A percentile compares a stretch with the other conserved stretches of the same genome.
Evolutionary conservation across 2,888 invertebrate genomes (phyloP).

Genomic region (Drosophila hamatofila): DNA sequence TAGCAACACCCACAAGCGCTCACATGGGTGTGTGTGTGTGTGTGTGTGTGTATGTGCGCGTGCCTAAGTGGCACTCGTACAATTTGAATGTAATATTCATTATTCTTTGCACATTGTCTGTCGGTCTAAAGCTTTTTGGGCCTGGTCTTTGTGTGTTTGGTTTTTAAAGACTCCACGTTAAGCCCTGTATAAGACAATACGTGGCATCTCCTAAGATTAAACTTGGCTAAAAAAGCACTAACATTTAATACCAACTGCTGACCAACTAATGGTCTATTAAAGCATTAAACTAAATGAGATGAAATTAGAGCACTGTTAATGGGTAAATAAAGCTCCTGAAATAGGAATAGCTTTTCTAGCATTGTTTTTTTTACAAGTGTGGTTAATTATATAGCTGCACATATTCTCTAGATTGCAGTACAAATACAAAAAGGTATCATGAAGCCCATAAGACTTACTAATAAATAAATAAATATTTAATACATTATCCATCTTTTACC

Average conservation of each 20-base stretch:
- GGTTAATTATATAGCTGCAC: too few species aligned
- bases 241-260: conserved; percentile 4
- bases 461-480: too few species aligned
- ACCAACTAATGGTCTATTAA: conserved; percentile 25
- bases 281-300: neutral
- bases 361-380: too few species aligned
- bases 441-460: too few species aligned
- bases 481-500: too few species aligned
- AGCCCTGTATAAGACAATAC: conserved; percentile 17
- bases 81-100: conserved; percentile 82
- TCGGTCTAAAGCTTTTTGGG: conserved; percentile 40
- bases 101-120: conserved; percentile 78
- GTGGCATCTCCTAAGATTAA: neutral
- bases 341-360: too few species aligned
- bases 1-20: conserved; percentile 48
- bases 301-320: neutral
- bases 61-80: conserved; percentile 79
- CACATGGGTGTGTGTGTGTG: conserved; percentile 1
- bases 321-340: neutral
- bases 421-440: too few species aligned
- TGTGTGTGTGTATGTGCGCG: conserved; percentile 43
- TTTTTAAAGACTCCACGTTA: conserved; percentile 44
- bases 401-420: too few species aligned
- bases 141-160: conserved; percentile 17
- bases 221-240: conserved; percentile 19